phyloP scores from a whole-genome alignment of 2,888 invertebrate genomes.

The Lobophora halterata region DNA sequence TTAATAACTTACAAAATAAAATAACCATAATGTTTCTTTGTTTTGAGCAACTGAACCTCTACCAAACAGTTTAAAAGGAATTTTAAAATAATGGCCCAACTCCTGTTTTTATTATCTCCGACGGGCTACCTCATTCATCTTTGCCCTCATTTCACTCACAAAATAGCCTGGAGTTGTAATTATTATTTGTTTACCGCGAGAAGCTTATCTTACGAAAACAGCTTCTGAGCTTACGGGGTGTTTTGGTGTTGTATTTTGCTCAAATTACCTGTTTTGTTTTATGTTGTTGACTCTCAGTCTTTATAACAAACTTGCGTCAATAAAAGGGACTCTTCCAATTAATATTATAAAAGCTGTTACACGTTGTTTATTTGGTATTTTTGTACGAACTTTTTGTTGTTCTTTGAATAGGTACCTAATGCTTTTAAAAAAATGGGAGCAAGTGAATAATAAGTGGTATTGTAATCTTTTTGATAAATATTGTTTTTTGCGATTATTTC shows the following conservation, averaged over 20 bases:
- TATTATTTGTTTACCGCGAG: conserved; percentile 25
- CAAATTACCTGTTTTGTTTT: conserved; percentile 10
- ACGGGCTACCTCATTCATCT: conserved; percentile 8
- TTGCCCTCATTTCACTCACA: conserved; percentile 10
- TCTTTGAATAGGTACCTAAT: no score
- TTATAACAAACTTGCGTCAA: no score
- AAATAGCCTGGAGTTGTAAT: conserved; percentile 18
- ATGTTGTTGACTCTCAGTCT: conserved; percentile 9
- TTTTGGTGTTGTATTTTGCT: conserved; percentile 12
- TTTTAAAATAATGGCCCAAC: conserved; percentile 4
- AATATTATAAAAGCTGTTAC: no score
- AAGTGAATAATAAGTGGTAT: no score
- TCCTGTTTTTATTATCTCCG: conserved; percentile 12
- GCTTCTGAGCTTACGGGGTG: conserved; percentile 4
- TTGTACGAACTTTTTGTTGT: no score
- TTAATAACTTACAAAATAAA: conserved; percentile 5
- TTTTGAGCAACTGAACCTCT: background rate
- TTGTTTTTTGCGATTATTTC: no score
- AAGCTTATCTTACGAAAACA: conserved; percentile 19
- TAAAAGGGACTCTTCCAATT: no score
- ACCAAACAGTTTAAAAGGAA: conserved; percentile 1
- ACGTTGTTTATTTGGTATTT: no score
- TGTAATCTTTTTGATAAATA: no score
- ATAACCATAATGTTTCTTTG: background rate
- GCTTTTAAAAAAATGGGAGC: no score